Conservation (phyloP, 2,797 vertebrate species). For the Prionace glauca region DNA sequence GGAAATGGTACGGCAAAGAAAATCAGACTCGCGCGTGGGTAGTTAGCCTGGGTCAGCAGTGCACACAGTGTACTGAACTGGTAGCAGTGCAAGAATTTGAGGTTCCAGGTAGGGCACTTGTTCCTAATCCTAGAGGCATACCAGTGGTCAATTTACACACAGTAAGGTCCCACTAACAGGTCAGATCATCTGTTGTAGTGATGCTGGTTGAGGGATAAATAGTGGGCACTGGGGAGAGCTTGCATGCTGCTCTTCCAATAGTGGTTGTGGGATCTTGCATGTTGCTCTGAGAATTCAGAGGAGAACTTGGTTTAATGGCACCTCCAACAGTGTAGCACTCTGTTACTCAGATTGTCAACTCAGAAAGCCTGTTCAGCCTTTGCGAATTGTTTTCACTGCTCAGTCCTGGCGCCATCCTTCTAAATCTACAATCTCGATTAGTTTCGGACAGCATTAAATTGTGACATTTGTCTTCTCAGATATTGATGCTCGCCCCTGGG, state of each 20-base stretch:
- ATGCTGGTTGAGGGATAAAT: neutral
- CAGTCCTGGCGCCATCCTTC: neutral
- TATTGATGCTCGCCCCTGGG: conserved; percentile 90
- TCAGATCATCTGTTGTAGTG: neutral
- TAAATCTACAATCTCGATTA: neutral
- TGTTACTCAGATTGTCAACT: neutral
- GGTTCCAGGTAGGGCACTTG: neutral
- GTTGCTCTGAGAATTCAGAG: neutral
- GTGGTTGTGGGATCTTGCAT: too few species aligned
- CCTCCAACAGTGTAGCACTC: neutral
- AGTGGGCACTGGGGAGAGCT: neutral
- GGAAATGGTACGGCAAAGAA: conserved; percentile 72
- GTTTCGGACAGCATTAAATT: neutral
- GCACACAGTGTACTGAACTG: neutral
- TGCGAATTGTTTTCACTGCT: neutral
- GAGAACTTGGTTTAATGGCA: neutral
- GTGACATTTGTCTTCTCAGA: conserved; percentile 55
- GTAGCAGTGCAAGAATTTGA: neutral
- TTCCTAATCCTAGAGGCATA: too few species aligned
- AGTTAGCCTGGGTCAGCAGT: neutral
- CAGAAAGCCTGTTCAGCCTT: neutral
- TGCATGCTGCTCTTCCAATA: neutral
- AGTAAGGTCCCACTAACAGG: neutral
- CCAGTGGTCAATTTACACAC: neutral
- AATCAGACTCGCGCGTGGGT: neutral